Evolutionary conservation across 2,888 invertebrate genomes (phyloP).

Genomic region (Thera britannica): DNA sequence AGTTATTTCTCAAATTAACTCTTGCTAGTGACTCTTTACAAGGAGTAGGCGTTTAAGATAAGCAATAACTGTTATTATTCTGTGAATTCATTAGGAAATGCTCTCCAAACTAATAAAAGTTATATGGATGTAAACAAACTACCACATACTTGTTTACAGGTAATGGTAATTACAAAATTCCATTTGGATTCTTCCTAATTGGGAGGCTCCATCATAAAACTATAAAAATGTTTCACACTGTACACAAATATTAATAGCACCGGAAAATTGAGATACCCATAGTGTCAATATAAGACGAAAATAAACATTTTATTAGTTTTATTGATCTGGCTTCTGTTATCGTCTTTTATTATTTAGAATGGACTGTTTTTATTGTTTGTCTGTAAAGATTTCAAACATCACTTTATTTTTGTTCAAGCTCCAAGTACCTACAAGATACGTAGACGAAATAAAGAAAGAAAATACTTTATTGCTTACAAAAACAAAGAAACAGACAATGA

Average conservation of each 20-base stretch:
- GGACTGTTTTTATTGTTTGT: slow-evolving; percentile 5
- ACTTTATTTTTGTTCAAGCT: too few species aligned
- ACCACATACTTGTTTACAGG: slow-evolving; percentile 48
- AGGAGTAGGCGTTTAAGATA: not conserved
- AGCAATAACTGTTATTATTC: slow-evolving; percentile 13
- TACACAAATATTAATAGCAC: slow-evolving; percentile 49
- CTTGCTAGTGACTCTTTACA: too few species aligned
- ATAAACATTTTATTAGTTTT: slow-evolving; percentile 33
- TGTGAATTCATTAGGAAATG: slow-evolving; percentile 49
- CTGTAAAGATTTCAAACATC: not conserved
- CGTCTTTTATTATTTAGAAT: slow-evolving; percentile 1
- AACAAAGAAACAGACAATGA: too few species aligned
- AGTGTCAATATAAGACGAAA: slow-evolving; percentile 41
- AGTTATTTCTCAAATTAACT: too few species aligned
- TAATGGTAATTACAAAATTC: slow-evolving; percentile 53
- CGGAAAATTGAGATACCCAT: slow-evolving; percentile 42
- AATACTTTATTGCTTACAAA: too few species aligned
- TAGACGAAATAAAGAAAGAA: too few species aligned
- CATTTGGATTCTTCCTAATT: slow-evolving; percentile 52
- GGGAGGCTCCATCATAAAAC: slow-evolving; percentile 50
- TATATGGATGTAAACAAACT: slow-evolving; percentile 60
- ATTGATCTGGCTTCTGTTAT: slow-evolving; percentile 16
- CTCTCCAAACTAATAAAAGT: slow-evolving; percentile 57
- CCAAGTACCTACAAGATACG: too few species aligned
- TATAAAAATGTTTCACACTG: slow-evolving; percentile 43